Percentiles rank a stretch among this genome's conserved stretches.
Evolutionary conservation across 2,888 invertebrate species (phyloP).

Genomic region (Dasysyrphus tricinctus): DNA sequence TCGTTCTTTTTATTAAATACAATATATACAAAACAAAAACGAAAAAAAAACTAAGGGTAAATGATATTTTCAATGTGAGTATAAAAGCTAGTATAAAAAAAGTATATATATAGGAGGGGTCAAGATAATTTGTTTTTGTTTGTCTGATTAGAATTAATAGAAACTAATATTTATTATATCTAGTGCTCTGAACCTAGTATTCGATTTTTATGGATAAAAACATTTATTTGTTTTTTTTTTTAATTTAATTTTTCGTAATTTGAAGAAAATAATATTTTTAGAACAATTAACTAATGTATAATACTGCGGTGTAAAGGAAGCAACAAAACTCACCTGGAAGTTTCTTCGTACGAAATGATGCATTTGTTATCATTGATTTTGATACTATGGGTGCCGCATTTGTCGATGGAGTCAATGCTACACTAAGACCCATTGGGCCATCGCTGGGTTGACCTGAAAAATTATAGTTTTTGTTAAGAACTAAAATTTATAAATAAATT

Average conservation of each 20-base stretch:
- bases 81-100: too few relatives aligned
- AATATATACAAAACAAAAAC: conserved; percentile 25
- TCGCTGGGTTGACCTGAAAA: conserved; percentile 89
- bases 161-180: conserved; percentile 42
- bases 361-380: conserved; percentile 98
- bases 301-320: conserved; percentile 10
- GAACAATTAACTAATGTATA: conserved; percentile 55
- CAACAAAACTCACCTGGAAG: conserved; percentile 90
- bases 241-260: conserved; percentile 22
- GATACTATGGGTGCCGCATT: conserved; percentile 90
- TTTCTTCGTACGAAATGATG: conserved; percentile 98
- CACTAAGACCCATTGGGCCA: conserved; percentile 92
- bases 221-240: conserved; percentile 24
- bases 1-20: not conserved
- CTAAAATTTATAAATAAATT: not conserved
- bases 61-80: conserved; percentile 43
- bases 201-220: conserved; percentile 12
- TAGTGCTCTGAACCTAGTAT: conserved; percentile 69
- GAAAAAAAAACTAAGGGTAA: conserved; percentile 8
- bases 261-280: conserved; percentile 52
- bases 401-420: conserved; percentile 90
- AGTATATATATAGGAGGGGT: conserved; percentile 21
- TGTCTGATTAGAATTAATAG: conserved; percentile 46
- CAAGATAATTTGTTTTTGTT: conserved; percentile 28
- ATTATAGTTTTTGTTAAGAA: not conserved